These are phyloP conservation scores for Poecilia wingei DNA, from an alignment of 2,797 vertebrate genomes.

Conservation along the genomic window DNA sequence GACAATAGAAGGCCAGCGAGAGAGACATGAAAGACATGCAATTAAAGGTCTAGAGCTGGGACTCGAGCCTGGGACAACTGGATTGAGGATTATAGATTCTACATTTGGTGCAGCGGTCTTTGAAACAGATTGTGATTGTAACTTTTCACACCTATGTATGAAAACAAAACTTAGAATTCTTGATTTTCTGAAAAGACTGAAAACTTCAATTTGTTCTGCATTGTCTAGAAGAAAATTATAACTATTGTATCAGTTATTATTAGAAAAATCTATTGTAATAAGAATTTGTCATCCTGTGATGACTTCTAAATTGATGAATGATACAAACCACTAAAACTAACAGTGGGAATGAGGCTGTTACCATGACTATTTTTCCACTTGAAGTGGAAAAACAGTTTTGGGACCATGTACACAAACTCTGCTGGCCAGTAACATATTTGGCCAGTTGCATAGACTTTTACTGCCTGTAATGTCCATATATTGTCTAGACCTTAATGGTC, in stretches of 20 bases:
- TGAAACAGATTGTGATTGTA: not conserved
- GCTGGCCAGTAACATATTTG: not conserved
- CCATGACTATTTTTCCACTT: no score
- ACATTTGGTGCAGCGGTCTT: not conserved
- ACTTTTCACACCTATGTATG: not conserved
- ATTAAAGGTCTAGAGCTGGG: no score
- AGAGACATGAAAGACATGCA: no score
- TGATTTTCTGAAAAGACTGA: not conserved
- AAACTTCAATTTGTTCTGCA: not conserved
- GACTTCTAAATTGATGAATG: not conserved
- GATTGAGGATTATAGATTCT: no score
- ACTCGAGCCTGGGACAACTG: no score
- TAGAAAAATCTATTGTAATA: not conserved
- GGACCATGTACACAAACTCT: not conserved
- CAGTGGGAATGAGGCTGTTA: no score
- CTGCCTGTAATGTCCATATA: not conserved
- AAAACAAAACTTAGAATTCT: not conserved
- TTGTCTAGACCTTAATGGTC: not conserved
- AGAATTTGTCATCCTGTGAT: not conserved
- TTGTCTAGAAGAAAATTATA: not conserved
- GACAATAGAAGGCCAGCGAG: no score
- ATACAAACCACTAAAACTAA: not conserved
- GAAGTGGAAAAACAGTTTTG: not conserved
- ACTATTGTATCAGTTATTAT: not conserved
- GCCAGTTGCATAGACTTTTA: not conserved